Evolutionary conservation across 53 echinoderm and acorn worm genomes (phyloP), one percentile per base, ranked within the genome.

Genomic region (Apostichopus leukothele): DNA sequence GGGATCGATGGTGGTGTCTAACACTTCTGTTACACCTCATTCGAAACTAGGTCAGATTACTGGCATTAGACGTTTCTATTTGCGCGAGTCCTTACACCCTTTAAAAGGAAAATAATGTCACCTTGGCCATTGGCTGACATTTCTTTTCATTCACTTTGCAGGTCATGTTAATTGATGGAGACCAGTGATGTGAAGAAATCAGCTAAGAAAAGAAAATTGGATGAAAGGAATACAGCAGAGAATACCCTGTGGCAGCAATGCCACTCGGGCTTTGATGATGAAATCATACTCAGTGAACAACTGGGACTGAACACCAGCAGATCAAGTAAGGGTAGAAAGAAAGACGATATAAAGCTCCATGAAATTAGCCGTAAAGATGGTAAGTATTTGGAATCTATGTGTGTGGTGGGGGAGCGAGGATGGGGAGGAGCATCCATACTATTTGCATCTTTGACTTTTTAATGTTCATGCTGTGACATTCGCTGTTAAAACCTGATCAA

Each of bases 201-300:
- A 6, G 4, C 18, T 71, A 71, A 71, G 1, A 71, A 1, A 19
- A 71, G 71, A 19, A 71, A 19, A n/a, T 6, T 71, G 6, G 16
- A 71, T 19, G 7, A 71, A 71, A 16, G 71, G 13, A n/a, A 19
- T 18, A 18, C 71, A 18, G 20, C 71, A 71, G 71, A 71, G 18
- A 19, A 53, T 53, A 0, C 19, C 1, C 7, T 19, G 19, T 81
- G 81, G 81, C 81, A 81, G 8, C 18, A 59, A 11, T 59, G 79
- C 9, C 79, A 79, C 54, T 79, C 79, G 12, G 79, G 79, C 25
- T 79, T 79, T 79, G 79, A 79, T 16, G 52, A 79, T 79, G 53
- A 79, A n/a, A 79, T 79, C n/a, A 79, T 79, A 79, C n/a, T 53
- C 9, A 54, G 52, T 5, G 79, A 79, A 53, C 14, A 53, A 16